Conservation (phyloP, 2,888 invertebrate genomes). For the Bembecia ichneumoniformis region DNA sequence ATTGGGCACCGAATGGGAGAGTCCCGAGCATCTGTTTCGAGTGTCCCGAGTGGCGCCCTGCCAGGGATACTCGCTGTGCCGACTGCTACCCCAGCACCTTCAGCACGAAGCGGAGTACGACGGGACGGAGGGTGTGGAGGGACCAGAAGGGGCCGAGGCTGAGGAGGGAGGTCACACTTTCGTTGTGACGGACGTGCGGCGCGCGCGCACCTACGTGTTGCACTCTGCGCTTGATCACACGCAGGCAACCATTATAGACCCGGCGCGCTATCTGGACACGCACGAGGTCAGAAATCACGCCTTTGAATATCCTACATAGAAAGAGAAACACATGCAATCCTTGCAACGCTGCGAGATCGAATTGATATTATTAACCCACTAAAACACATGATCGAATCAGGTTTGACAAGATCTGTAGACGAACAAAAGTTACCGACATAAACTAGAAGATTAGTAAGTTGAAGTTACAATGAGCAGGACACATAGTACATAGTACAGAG, state of each 20-base stretch:
- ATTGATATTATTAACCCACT: too few relatives aligned
- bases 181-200: slow-evolving; percentile 49
- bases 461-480: too few relatives aligned
- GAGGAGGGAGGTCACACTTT: slow-evolving; percentile 34
- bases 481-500: too few relatives aligned
- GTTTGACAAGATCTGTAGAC: too few relatives aligned
- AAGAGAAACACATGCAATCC: neutral
- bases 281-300: slow-evolving; percentile 5
- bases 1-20: slow-evolving; percentile 25
- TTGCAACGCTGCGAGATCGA: slow-evolving; percentile 15
- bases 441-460: too few relatives aligned
- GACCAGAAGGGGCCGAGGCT: slow-evolving; percentile 13
- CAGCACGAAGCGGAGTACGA: too few relatives aligned
- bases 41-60: slow-evolving; percentile 49
- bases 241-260: slow-evolving; percentile 37
- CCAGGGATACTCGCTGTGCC: slow-evolving; percentile 47
- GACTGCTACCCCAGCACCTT: slow-evolving; percentile 30
- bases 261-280: slow-evolving; percentile 10
- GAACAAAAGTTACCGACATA: too few relatives aligned
- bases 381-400: too few relatives aligned
- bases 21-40: slow-evolving; percentile 21
- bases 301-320: too few relatives aligned
- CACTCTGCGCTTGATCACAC: slow-evolving; percentile 38
- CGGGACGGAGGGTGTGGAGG: slow-evolving; percentile 7
- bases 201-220: slow-evolving; percentile 46